These are phyloP conservation scores for Zosterops hypoxanthus DNA, from an alignment of 2,113 vertebrate species.

Conservation along the genomic window DNA sequence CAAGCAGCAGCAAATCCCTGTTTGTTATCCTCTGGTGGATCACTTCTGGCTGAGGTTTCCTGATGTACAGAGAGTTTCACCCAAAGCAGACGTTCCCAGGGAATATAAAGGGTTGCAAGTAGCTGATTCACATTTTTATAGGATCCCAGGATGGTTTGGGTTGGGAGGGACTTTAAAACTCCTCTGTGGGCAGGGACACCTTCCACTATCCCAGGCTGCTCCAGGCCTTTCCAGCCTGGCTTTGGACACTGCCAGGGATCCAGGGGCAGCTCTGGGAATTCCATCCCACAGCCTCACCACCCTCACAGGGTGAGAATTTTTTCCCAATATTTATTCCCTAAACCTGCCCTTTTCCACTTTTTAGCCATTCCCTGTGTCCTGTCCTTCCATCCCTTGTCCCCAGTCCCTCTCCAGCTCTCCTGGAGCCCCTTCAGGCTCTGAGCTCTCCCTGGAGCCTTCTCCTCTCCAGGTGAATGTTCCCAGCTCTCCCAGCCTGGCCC, in stretches of 20 bases:
- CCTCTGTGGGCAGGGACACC: background rate
- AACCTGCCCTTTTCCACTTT: background rate
- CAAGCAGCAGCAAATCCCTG: background rate
- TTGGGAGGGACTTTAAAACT: background rate
- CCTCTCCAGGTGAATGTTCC: background rate
- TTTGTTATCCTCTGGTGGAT: background rate
- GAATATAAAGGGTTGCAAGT: accelerated
- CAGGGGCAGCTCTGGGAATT: background rate
- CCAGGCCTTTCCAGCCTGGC: background rate
- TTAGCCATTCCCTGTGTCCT: background rate
- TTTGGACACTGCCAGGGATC: background rate
- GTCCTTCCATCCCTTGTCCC: background rate
- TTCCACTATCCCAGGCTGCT: background rate
- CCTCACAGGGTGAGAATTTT: background rate
- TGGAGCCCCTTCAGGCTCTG: background rate
- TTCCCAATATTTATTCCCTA: background rate
- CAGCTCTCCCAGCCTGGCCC: background rate
- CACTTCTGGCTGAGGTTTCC: background rate
- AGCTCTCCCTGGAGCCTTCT: background rate
- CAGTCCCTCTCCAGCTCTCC: background rate
- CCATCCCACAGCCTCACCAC: accelerated
- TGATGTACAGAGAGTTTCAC: background rate
- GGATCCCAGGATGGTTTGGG: background rate
- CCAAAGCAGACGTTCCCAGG: background rate
- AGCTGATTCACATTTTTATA: background rate